These are phyloP conservation scores for Nymphalis io DNA, from an alignment of 1,140 invertebrate genomes.

Conservation along the genomic window DNA sequence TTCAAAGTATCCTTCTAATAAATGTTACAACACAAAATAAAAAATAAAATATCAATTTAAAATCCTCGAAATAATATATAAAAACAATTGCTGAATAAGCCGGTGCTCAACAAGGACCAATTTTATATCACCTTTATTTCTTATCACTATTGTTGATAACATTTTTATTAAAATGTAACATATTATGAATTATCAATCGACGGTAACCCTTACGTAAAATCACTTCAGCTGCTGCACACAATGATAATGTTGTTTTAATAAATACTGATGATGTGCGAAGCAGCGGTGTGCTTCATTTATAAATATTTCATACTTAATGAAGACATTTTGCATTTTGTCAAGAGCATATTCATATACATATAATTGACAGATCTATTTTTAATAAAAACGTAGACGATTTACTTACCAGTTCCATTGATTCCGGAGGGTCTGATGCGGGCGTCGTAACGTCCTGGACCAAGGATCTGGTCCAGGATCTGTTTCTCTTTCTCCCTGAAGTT, in stretches of 20 bases:
- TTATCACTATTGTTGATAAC: slow-evolving; percentile 7
- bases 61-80: background rate
- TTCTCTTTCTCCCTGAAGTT: slow-evolving; percentile 97
- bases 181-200: background rate
- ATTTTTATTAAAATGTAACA: background rate
- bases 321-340: background rate
- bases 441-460: slow-evolving; percentile 94
- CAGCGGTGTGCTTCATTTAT: background rate
- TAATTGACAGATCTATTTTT: slow-evolving; percentile 29
- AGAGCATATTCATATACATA: slow-evolving; percentile 13
- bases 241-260: slow-evolving; percentile 1
- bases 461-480: slow-evolving; percentile 94
- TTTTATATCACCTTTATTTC: slow-evolving; percentile 19
- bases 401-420: slow-evolving; percentile 94
- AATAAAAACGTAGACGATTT: background rate
- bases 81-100: background rate
- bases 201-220: background rate
- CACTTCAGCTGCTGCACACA: background rate
- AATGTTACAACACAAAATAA: background rate
- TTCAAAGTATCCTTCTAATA: background rate
- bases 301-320: background rate
- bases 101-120: slow-evolving; percentile 13
- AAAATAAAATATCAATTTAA: background rate
- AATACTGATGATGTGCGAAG: slow-evolving; percentile 17
- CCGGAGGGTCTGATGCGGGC: slow-evolving; percentile 95